Evolutionary conservation across 2,888 invertebrate genomes (phyloP), one percentile per base, ranked within the genome.

Genomic region (Chymomyza procnemis): DNA sequence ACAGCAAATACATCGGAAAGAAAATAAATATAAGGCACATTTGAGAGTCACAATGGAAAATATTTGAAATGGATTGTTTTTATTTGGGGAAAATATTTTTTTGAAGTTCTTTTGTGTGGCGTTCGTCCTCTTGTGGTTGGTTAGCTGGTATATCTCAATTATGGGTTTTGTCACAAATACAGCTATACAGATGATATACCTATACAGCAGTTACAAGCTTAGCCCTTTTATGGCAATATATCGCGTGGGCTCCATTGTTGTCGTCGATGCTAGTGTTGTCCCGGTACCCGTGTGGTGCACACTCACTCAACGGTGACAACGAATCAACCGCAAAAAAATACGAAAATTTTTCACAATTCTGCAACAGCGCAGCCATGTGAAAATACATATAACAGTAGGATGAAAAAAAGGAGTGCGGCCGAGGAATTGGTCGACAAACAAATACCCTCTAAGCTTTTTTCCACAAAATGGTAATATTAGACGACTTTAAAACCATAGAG

Each of bases 281-380:
- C 3, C 0, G 4, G 26, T 26, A 26, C 8, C 26, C 26, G 26
- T 26, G 26, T 26, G 26, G 26, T 26, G 14, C 50, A 18, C 52
- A 72, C 66, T 69, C 63, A 67, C 30, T 69, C 71, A 73, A 66
- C 66, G 58, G 69, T 73, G 70, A 65, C 78, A 80, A 71, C 71
- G 71, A 78, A 68, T 75, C 75, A 69, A 77, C 76, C 76, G 69
- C 81, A 80, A 71, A 75, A 79, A 75, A 66, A 56, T 59, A 19
- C 46, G 46, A 48, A 60, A 70, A 69, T 66, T 64, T 67, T 61
- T 61, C 63, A 65, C 64, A 66, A 57, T 66, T 55, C 60, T 12
- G 34, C 34, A 41, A 41, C 34, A 12, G 34, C 34, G 34, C 61
- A 60, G 41, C 62, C 47, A 30, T 22, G 63, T 60, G 26, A 60